These are phyloP conservation scores for Tholera decimalis DNA, from an alignment of 2,888 invertebrate genomes.

Conservation along the genomic window DNA sequence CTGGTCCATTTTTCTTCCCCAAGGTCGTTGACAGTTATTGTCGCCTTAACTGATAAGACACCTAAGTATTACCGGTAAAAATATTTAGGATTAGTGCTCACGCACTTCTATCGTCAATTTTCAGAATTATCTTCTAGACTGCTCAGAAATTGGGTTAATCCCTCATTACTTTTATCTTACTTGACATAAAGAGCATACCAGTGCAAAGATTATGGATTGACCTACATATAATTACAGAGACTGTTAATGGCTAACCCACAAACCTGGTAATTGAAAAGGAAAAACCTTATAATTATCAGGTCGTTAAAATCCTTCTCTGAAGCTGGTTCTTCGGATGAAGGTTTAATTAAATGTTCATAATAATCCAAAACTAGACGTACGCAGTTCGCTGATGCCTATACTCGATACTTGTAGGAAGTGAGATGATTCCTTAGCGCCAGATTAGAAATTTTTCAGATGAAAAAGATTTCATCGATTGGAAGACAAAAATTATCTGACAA, in stretches of 20 bases:
- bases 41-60: too few relatives aligned
- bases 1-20: background rate
- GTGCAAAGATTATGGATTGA: slow-evolving; percentile 40
- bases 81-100: background rate
- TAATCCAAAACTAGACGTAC: background rate
- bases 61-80: background rate
- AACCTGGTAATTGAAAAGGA: background rate
- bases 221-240: slow-evolving; percentile 36
- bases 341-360: background rate
- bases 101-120: slow-evolving; percentile 13
- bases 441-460: too few relatives aligned
- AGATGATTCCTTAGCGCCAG: too few relatives aligned
- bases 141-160: slow-evolving; percentile 52
- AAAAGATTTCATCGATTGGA: too few relatives aligned
- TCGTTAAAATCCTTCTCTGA: slow-evolving; percentile 5
- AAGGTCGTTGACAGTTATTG: too few relatives aligned
- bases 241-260: background rate
- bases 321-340: background rate
- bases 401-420: background rate
- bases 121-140: slow-evolving; percentile 32
- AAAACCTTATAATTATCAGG: slow-evolving; percentile 27
- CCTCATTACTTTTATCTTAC: slow-evolving; percentile 43
- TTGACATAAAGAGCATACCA: slow-evolving; percentile 17
- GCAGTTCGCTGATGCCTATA: background rate
- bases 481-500: too few relatives aligned